Evolutionary conservation across 2,888 invertebrate species (phyloP), one percentile per base, ranked within the genome.

Genomic region (Drosophila buzzatii): DNA sequence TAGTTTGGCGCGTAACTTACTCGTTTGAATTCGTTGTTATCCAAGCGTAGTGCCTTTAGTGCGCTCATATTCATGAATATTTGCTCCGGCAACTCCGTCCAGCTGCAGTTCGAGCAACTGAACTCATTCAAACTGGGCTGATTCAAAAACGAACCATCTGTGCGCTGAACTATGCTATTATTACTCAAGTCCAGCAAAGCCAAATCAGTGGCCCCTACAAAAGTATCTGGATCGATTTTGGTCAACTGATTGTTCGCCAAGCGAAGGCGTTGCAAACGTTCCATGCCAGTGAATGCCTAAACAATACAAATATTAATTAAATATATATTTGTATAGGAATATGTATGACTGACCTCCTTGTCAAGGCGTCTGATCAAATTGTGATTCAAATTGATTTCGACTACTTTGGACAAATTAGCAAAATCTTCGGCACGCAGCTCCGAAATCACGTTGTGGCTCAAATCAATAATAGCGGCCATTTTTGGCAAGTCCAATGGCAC

Each of bases 401-500:
- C 87, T 39, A 92, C 70, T 65, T 91, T 91, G 39, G 85, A 82
- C 57, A 85, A 89, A 76, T 91, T 91, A 58, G 79, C 73, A 70
- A 93, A 92, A 69, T 91, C 91, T 55, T 81, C 85, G 12, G 86
- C 73, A 51, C 87, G 83, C 69, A 93, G 69, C 74, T 91, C 81
- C 18, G 73, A 76, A 60, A 93, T 92, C 37, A 79, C 78, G 86
- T 93, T 93, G 63, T 91, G 70, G 73, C 93, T 93, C 81, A 93
- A 89, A 79, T 93, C 92, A 80, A 93, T 75, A 42, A 91, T 89
- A 47, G 89, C 74, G 18, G 90, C 90, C 72, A 84, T 91, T 58
- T 79, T 80, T 14, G 93, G 93, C 73, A 93, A 67, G 81, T 92
- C 89, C 51, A 91, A 80, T 35, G 95, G 95, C 58, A 95, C 92